A percentile compares a stretch with the other conserved stretches of the same genome.
Evolutionary conservation across 2,113 vertebrate species (phyloP).

Genomic region (Empidonax traillii): DNA sequence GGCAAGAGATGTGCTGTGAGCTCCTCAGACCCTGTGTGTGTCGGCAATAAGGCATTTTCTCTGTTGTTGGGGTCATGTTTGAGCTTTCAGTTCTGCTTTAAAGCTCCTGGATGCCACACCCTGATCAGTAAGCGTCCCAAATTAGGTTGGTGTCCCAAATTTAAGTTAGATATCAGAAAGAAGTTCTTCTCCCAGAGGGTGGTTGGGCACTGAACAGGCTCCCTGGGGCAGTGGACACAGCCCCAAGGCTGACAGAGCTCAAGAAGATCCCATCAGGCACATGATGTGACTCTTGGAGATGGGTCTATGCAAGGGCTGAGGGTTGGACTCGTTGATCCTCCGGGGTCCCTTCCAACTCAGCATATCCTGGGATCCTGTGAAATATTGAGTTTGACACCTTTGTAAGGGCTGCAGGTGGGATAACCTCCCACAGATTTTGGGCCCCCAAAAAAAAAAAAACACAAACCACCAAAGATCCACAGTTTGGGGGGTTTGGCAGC

Average conservation of each 20-base stretch:
- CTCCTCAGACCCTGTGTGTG: not conserved
- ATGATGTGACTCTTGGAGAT: not conserved
- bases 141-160: not conserved
- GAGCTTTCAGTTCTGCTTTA: not conserved
- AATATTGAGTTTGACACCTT: not conserved
- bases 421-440: not conserved
- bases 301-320: not conserved
- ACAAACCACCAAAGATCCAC: not conserved
- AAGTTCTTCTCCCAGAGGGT: not conserved
- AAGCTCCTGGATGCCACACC: not conserved
- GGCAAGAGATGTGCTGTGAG: not conserved
- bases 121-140: not conserved
- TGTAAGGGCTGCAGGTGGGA: not conserved
- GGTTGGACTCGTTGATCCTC: not conserved
- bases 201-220: not conserved
- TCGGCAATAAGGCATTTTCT: not conserved
- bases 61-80: not conserved
- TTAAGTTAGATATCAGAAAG: not conserved
- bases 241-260: not conserved
- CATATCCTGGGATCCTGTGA: not conserved
- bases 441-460: not conserved
- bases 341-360: not conserved
- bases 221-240: not conserved
- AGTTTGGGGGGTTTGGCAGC: accelerated
- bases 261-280: not conserved